Base-by-base conservation (phyloP, 2,113 vertebrate genomes). In the Aspiorhynchus laticeps region DNA sequence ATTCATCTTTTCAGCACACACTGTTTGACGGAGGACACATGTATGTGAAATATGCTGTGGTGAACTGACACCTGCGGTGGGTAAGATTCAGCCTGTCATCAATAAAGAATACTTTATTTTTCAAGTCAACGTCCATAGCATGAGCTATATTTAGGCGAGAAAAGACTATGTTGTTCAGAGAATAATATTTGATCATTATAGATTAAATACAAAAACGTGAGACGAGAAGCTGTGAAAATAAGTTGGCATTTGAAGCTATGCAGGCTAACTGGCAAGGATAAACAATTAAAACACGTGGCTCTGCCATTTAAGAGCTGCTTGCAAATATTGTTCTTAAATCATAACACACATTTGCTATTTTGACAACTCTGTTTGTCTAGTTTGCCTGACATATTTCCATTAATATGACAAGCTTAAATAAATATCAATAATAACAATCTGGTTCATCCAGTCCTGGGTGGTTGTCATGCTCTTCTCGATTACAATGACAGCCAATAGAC, bases 361-460 rank as follows among this genome's bases (percentile, higher is more conserved):
- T 31, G 43, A 38, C 74, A n/a, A 15, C 8, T 71, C 31, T 19
- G 53, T 76, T 63, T n/a, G 38, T 31, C 21, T 59, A 46, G 73
- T 77, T 63, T 26, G 38, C 15, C 14, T 59, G 59, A 56, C 28
- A 82, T n/a, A 59, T 17, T n/a, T 89, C 87, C 91, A 92, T 88
- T 89, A 91, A 91, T 82, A 93, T 91, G 92, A 91, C 24, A 19
- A 88, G 82, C 81, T 77, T 76, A 36, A 67, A 46, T 65, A 67
- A 28, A 63, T 31, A 43, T 48, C 41, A 36, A 71, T 12, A 81
- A 83, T 48, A 83, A 48, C 26, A 83, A 51, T 31, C 63, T 21
- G 80, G 59, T 83, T 69, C 63, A 10, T 46, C 26, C 26, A 51
- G 59, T 63, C 15, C 15, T 43, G 24, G 24, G 3, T 17, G 36